These are phyloP conservation scores for Augochlora pura DNA, from an alignment of 1,140 invertebrate genomes.

Conservation along the genomic window DNA sequence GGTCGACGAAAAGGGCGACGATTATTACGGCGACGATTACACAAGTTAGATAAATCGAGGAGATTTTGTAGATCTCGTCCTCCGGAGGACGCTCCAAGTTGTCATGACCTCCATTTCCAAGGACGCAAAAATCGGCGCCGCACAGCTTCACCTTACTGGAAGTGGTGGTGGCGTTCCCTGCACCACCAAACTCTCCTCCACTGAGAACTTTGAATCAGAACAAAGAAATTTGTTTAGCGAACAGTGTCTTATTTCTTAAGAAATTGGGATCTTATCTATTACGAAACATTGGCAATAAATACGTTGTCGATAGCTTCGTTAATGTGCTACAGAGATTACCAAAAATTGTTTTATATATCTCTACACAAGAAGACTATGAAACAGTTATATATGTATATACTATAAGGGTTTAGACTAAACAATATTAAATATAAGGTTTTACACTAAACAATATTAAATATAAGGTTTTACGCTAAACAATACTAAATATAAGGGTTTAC, in stretches of 20 bases:
- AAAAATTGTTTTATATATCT: too few relatives aligned
- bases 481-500: too few relatives aligned
- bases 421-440: too few relatives aligned
- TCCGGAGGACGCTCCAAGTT: conserved; percentile 89
- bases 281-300: too few relatives aligned
- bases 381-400: too few relatives aligned
- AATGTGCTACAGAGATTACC: too few relatives aligned
- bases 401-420: too few relatives aligned
- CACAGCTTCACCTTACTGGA: conserved; percentile 84
- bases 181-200: conserved; percentile 83
- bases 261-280: too few relatives aligned
- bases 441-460: too few relatives aligned
- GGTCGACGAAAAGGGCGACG: conserved; percentile 93
- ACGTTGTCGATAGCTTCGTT: too few relatives aligned
- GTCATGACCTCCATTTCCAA: conserved; percentile 83
- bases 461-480: too few relatives aligned
- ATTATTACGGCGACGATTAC: conserved; percentile 92
- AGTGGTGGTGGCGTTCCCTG: conserved; percentile 77
- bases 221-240: conserved; percentile 37
- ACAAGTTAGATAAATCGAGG: conserved; percentile 93
- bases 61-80: conserved; percentile 92
- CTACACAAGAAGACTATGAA: too few relatives aligned
- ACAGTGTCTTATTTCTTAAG: background rate
- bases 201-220: conserved; percentile 84
- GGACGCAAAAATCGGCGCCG: conserved; percentile 91